These are phyloP conservation scores for Fragum fragum DNA, from an alignment of 2,888 invertebrate species.

Conservation along the genomic window DNA sequence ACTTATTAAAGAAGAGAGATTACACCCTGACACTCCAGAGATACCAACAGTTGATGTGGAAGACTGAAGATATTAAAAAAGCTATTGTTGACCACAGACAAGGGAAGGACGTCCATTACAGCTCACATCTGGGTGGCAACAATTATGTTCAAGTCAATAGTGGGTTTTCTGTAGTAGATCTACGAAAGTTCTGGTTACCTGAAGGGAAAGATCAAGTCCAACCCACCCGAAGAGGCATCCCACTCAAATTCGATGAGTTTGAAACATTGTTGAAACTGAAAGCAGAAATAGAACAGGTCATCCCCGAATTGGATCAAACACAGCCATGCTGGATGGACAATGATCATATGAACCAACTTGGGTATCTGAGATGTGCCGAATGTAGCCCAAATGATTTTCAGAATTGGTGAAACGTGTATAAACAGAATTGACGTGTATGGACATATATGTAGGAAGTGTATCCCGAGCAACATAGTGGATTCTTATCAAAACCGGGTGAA, in stretches of 20 bases:
- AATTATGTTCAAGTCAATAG: slow-evolving; percentile 27
- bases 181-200: slow-evolving; percentile 56
- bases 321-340: slow-evolving; percentile 32
- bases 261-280: slow-evolving; percentile 22
- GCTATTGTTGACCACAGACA: slow-evolving; percentile 14
- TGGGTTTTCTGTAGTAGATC: slow-evolving; percentile 37
- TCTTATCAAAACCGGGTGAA: no score
- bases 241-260: slow-evolving; percentile 45
- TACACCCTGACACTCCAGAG: slow-evolving; percentile 31
- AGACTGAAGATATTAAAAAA: slow-evolving; percentile 9
- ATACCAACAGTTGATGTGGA: slow-evolving; percentile 26
- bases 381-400: slow-evolving; percentile 44
- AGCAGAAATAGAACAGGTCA: slow-evolving; percentile 27
- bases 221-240: slow-evolving; percentile 46
- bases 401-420: slow-evolving; percentile 18
- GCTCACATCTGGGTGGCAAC: slow-evolving; percentile 36
- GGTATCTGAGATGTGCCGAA: slow-evolving; percentile 32
- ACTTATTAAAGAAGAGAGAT: slow-evolving; percentile 36
- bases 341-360: slow-evolving; percentile 45
- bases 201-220: slow-evolving; percentile 25
- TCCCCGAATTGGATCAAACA: slow-evolving; percentile 30
- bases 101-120: slow-evolving; percentile 1
- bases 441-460: no score
- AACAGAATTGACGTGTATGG: background rate
- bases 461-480: background rate